These are phyloP conservation scores for Axea sp. DNA, from an alignment of 2,888 invertebrate genomes.

Conservation along the genomic window DNA sequence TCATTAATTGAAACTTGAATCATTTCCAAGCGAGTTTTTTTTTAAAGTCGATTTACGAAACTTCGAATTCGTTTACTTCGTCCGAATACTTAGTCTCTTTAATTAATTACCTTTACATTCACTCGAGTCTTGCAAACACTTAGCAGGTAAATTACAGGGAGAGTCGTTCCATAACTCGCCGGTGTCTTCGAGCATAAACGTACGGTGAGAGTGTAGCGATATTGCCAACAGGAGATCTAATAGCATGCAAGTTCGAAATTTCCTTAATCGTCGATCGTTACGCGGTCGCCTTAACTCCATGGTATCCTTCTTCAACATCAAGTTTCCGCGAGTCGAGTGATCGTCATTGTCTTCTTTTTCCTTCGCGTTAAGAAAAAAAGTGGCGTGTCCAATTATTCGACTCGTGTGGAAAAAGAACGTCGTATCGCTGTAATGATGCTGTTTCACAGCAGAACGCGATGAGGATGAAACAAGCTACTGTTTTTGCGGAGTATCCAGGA, in stretches of 20 bases:
- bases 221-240: conserved; percentile 60
- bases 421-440: conserved; percentile 9
- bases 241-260: conserved; percentile 66
- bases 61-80: too few species aligned
- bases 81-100: too few species aligned
- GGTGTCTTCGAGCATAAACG: conserved; percentile 54
- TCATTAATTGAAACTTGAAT: too few species aligned
- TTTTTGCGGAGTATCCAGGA: not conserved
- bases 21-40: too few species aligned
- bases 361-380: conserved; percentile 5
- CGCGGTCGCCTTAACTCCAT: conserved; percentile 37
- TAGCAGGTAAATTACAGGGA: conserved; percentile 74
- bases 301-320: conserved; percentile 29
- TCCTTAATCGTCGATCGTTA: conserved; percentile 54
- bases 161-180: conserved; percentile 73
- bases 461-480: not conserved
- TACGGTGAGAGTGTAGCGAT: conserved; percentile 51
- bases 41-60: too few species aligned
- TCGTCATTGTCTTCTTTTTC: conserved; percentile 7
- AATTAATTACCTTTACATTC: too few species aligned
- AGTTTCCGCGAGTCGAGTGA: conserved; percentile 5
- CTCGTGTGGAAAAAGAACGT: not conserved
- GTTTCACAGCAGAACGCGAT: not conserved
- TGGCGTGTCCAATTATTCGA: conserved; percentile 11
- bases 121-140: conserved; percentile 74